phyloP scores from a whole-genome alignment of 2,888 invertebrate genomes.

The Scaptomyza polygonia region DNA sequence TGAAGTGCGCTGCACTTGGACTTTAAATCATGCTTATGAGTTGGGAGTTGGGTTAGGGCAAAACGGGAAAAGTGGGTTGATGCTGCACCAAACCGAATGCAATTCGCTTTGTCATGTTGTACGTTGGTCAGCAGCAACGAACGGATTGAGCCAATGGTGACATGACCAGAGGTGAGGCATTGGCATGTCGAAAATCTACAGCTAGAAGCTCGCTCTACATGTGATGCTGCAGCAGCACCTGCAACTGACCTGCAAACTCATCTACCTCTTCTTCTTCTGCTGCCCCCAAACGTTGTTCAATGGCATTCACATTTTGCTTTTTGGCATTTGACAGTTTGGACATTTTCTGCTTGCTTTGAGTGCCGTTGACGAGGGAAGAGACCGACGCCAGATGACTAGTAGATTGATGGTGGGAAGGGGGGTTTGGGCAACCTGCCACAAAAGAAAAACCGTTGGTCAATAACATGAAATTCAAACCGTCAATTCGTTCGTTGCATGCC shows the following conservation, averaged over 20 bases:
- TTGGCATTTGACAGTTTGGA: constrained; percentile 78
- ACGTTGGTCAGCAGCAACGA: constrained; percentile 27
- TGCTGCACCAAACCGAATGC: constrained; percentile 41
- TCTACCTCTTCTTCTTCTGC: not conserved
- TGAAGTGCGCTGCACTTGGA: constrained; percentile 51
- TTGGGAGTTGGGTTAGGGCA: no score
- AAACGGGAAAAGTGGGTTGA: not conserved
- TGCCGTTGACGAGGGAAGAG: constrained; percentile 26
- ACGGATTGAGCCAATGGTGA: constrained; percentile 42
- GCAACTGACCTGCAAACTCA: constrained; percentile 7
- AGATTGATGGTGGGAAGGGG: no score
- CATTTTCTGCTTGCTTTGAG: constrained; percentile 69
- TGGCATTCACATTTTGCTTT: constrained; percentile 71
- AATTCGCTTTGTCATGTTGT: constrained; percentile 70
- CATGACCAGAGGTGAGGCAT: constrained; percentile 54
- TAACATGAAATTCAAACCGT: constrained; percentile 68
- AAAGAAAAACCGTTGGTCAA: constrained; percentile 59
- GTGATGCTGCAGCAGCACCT: constrained; percentile 8
- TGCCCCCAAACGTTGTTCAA: constrained; percentile 38
- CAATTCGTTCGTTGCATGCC: constrained; percentile 61
- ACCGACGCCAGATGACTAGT: not conserved
- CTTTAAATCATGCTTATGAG: constrained; percentile 69
- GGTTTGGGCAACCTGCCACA: constrained; percentile 16
- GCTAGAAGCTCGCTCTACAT: constrained; percentile 22
- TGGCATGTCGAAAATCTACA: constrained; percentile 40